Percentiles rank a stretch among this genome's conserved stretches.
These are phyloP conservation scores for Python bivittatus DNA, from an alignment of 2,113 vertebrate species.

Conservation along the genomic window DNA sequence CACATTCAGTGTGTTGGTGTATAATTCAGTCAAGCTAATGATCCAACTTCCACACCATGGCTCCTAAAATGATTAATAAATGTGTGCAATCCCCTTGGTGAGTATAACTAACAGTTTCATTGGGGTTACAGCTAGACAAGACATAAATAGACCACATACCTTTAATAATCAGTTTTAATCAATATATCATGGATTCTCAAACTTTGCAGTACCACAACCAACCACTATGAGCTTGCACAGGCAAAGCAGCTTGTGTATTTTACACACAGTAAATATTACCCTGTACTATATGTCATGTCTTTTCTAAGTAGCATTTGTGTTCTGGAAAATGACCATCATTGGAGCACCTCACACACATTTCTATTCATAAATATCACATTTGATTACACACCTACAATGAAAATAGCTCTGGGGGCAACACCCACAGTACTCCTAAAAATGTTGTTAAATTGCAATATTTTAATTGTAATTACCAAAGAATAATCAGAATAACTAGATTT, in stretches of 20 bases:
- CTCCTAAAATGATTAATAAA: no score
- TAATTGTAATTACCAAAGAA: neutral
- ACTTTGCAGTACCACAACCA: neutral
- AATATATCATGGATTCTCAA: neutral
- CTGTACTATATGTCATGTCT: neutral
- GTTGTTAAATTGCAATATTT: neutral
- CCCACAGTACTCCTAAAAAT: neutral
- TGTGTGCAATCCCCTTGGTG: no score
- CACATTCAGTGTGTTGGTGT: no score
- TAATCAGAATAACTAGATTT: neutral
- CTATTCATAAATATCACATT: neutral
- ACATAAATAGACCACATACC: neutral
- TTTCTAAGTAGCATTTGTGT: neutral
- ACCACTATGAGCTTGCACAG: neutral
- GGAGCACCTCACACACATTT: neutral
- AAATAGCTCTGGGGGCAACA: neutral
- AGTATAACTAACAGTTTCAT: neutral
- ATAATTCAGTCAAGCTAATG: no score
- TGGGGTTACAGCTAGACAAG: neutral
- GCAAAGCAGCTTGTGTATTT: neutral
- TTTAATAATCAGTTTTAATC: neutral
- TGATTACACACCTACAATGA: neutral
- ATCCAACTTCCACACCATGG: no score
- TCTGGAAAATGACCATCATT: neutral
- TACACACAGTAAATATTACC: neutral